Evolutionary conservation across 2,888 invertebrate genomes (phyloP).

Genomic region (Ypsolopha scabrella): DNA sequence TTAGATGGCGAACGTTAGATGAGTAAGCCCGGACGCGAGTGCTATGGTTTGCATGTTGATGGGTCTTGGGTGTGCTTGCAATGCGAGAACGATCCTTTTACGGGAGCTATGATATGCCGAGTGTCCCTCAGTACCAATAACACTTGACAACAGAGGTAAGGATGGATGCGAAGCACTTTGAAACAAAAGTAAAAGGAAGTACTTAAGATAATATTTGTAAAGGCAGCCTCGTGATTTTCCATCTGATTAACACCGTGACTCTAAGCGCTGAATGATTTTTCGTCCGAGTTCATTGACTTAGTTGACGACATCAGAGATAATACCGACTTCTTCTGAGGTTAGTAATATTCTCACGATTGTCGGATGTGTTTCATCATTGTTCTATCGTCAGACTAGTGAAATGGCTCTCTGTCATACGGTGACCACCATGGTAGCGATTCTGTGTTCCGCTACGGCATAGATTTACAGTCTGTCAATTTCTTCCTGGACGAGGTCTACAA

Average conservation of each 20-base stretch:
- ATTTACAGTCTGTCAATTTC: too few species aligned
- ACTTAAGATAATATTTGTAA: constrained; percentile 3
- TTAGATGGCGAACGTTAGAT: constrained; percentile 46
- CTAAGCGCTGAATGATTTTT: constrained; percentile 13
- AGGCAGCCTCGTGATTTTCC: constrained; percentile 20
- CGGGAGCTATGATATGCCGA: constrained; percentile 29
- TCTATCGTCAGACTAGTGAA: too few species aligned
- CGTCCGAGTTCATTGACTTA: constrained; percentile 20
- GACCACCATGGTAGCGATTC: too few species aligned
- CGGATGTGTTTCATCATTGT: too few species aligned
- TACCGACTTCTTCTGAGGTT: too few species aligned
- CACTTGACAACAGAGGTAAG: too few species aligned
- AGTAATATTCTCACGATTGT: too few species aligned
- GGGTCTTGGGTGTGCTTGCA: constrained; percentile 47
- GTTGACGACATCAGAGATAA: neutral
- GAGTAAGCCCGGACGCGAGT: constrained; percentile 62
- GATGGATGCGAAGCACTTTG: too few species aligned
- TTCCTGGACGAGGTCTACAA: too few species aligned
- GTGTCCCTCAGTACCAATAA: neutral
- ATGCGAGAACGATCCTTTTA: constrained; percentile 54
- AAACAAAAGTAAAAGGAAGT: too few species aligned
- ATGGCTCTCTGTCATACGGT: too few species aligned
- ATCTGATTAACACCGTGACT: constrained; percentile 17
- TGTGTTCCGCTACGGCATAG: too few species aligned
- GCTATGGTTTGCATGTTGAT: constrained; percentile 55